Evolutionary conservation across 2,797 vertebrate genomes (phyloP).

Genomic region (Chelon auratus): DNA sequence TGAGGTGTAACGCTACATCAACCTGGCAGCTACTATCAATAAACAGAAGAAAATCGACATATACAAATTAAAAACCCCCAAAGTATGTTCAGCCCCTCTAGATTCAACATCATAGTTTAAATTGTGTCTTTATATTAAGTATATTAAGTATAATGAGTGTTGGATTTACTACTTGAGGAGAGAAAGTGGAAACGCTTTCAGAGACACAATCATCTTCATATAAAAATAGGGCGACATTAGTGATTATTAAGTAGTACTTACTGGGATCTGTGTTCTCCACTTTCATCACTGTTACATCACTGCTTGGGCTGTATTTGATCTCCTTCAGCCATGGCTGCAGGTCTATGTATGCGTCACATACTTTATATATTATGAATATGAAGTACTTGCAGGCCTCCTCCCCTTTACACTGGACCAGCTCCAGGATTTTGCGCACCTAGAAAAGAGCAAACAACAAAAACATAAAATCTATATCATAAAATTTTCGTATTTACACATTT

Average conservation of each 20-base stretch:
- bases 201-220: too few relatives aligned
- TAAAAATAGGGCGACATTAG: background rate
- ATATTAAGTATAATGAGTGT: too few relatives aligned
- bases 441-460: background rate
- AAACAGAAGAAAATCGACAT: too few relatives aligned
- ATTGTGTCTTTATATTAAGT: too few relatives aligned
- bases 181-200: too few relatives aligned
- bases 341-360: conserved; percentile 90
- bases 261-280: conserved; percentile 95
- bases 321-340: conserved; percentile 90
- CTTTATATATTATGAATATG: conserved; percentile 87
- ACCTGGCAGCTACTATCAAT: too few relatives aligned
- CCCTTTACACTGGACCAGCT: conserved; percentile 94
- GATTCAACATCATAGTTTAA: too few relatives aligned
- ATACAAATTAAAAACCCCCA: too few relatives aligned
- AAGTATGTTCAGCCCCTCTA: too few relatives aligned
- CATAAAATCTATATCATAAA: background rate
- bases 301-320: conserved; percentile 86
- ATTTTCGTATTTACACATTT: background rate
- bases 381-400: conserved; percentile 92
- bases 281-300: conserved; percentile 72
- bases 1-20: too few relatives aligned
- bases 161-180: too few relatives aligned
- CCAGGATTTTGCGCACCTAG: conserved; percentile 93
- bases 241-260: conserved; percentile 67